These are phyloP conservation scores for Rhombomys opimus DNA, from an alignment of 2,113 vertebrate species.

Conservation along the genomic window DNA sequence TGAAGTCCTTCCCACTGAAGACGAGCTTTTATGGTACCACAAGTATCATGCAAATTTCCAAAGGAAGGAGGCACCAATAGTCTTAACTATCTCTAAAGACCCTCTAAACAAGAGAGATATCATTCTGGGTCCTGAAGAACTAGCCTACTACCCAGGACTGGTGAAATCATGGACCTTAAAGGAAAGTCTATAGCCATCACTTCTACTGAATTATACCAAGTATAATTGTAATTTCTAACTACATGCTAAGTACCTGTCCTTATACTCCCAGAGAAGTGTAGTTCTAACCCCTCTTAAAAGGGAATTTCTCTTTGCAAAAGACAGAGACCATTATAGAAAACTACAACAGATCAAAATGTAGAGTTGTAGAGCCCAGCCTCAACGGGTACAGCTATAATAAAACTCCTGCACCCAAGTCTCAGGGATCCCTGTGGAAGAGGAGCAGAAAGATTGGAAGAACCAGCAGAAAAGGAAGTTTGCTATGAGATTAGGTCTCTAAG, in stretches of 20 bases:
- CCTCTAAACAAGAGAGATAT: neutral
- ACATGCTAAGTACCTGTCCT: neutral
- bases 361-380: neutral
- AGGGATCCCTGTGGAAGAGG: neutral
- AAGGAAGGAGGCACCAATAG: neutral
- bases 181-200: neutral
- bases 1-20: neutral
- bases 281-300: neutral
- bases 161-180: neutral
- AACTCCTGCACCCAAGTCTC: neutral
- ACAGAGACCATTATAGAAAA: neutral
- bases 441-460: neutral
- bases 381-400: neutral
- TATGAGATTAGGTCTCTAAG: neutral
- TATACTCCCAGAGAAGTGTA: neutral
- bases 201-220: neutral
- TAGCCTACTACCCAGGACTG: neutral
- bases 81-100: neutral
- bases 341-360: neutral
- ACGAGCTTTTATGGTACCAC: neutral
- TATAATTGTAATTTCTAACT: neutral
- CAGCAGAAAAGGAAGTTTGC: neutral
- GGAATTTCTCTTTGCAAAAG: neutral
- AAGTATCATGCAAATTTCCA: neutral
- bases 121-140: neutral